Evolutionary conservation across 2,888 invertebrate species (phyloP).

Genomic region (Drosophila atroscutellata): DNA sequence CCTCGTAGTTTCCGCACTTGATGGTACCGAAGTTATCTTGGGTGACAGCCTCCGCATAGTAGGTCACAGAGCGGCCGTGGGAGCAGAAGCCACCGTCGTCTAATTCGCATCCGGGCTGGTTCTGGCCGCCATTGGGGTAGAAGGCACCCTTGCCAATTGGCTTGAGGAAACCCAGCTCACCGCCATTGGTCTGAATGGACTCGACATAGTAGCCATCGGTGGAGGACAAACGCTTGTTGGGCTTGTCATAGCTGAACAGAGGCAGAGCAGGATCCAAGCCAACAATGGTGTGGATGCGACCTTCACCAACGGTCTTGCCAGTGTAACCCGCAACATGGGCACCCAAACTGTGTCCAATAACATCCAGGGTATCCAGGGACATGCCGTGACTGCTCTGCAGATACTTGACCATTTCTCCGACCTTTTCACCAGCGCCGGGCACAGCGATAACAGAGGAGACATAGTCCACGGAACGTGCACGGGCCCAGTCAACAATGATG

Average conservation of each 20-base stretch:
- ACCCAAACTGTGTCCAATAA: slow-evolving; percentile 87
- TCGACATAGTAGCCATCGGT: slow-evolving; percentile 79
- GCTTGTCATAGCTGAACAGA: slow-evolving; percentile 62
- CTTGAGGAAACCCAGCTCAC: slow-evolving; percentile 70
- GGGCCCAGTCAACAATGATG: slow-evolving; percentile 87
- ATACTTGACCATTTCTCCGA: slow-evolving; percentile 69
- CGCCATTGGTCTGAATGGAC: slow-evolving; percentile 78
- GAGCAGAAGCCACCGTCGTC: slow-evolving; percentile 83
- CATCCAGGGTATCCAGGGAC: slow-evolving; percentile 85
- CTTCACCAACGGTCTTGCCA: slow-evolving; percentile 86
- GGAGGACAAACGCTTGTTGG: slow-evolving; percentile 58
- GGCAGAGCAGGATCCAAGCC: slow-evolving; percentile 82
- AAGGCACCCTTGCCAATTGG: slow-evolving; percentile 85
- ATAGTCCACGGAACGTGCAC: slow-evolving; percentile 86
- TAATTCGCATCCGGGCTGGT: slow-evolving; percentile 86
- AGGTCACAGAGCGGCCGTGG: slow-evolving; percentile 83
- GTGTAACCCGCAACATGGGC: slow-evolving; percentile 87
- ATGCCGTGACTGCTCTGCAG: slow-evolving; percentile 85
- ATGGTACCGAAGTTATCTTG: slow-evolving; percentile 60
- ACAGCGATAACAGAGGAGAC: slow-evolving; percentile 85
- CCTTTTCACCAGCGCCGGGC: slow-evolving; percentile 61
- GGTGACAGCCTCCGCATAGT: slow-evolving; percentile 84
- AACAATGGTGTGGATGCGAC: slow-evolving; percentile 87
- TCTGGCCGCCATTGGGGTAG: slow-evolving; percentile 86
- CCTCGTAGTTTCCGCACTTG: slow-evolving; percentile 53